Evolutionary conservation across 1,140 invertebrate species (phyloP), one percentile per base, ranked within the genome.

Genomic region (Penaeus japonicus): DNA sequence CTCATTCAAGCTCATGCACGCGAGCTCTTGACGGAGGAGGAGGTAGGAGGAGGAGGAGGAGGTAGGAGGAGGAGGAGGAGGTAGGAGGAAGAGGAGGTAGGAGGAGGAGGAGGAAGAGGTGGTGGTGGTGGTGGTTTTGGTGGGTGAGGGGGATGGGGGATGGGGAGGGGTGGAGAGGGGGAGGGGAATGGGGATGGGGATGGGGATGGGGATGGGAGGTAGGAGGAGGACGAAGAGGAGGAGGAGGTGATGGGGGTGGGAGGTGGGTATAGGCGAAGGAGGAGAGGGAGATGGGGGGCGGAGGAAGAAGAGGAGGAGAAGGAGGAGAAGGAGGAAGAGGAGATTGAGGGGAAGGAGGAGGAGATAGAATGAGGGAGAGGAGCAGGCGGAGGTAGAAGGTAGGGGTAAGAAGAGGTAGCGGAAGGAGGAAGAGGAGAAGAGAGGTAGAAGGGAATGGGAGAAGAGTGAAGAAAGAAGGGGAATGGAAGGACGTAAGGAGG

Each of bases 1-100:
- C 83, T 83, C 79, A 82, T 87, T 87, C 65, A 57, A 53, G 47
- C 22, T 22, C n/a, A n/a, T n/a, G 57, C 86, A 87, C 86, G 79
- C 86, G 27, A 87, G 27, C 75, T 59, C 84, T 59, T 62, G 54
- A 59, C 53, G 5, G 35, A n/a, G 84, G 18, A 18, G n/a, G 32
- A 35, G n/a, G 17, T 30, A n/a, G 24, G 10, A 54, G 15, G 54
- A 54, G 57, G 78, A 22, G 47, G 32, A 79, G 12, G 10, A 75
- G 12, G 12, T 12, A 27, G 18, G 12, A 27, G 17, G 57, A 30
- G 18, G 24, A 57, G 47, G 73, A 47, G 35, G 20, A 55, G 27
- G 53, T 53, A 32, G 73, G 65, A 53, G n/a, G 73, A 24, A n/a
- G 73, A 2, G 17, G 22, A 22, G n/a, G n/a, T 3, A 35, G 59